A percentile compares a stretch with the other conserved stretches of the same genome.
Conservation (phyloP, 1,140 invertebrate genomes). For the Ephestia elutella region DNA sequence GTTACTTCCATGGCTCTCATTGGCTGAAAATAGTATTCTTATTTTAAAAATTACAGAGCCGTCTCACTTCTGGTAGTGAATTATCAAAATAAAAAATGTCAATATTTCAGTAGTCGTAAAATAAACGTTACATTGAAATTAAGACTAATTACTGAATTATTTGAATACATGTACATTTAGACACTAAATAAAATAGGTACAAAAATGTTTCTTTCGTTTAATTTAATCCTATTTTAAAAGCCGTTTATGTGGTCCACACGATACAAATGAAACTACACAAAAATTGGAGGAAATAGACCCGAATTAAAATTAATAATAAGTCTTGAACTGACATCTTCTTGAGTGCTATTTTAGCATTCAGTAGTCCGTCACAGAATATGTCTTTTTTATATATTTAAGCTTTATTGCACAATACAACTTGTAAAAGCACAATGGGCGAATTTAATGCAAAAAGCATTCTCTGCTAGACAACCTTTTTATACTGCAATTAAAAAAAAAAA, state of each 20-base stretch:
- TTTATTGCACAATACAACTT: no score
- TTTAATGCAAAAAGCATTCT: no score
- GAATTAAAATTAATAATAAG: no score
- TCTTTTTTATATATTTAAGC: no score
- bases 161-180: background rate
- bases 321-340: no score
- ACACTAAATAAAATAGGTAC: conserved; percentile 4
- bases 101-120: background rate
- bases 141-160: background rate
- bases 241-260: background rate
- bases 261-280: background rate
- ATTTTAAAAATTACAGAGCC: background rate
- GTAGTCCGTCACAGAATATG: no score
- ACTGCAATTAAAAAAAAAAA: no score
- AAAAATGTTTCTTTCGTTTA: background rate
- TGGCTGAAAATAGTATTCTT: background rate
- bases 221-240: background rate
- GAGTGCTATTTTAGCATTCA: no score
- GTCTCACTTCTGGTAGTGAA: background rate
- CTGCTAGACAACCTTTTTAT: no score
- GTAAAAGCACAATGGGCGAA: no score
- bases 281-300: no score
- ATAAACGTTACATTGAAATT: background rate
- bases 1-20: no score
- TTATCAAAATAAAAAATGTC: background rate